Base-by-base conservation (phyloP, 2,797 vertebrate species). In the Galaxias olidus region DNA sequence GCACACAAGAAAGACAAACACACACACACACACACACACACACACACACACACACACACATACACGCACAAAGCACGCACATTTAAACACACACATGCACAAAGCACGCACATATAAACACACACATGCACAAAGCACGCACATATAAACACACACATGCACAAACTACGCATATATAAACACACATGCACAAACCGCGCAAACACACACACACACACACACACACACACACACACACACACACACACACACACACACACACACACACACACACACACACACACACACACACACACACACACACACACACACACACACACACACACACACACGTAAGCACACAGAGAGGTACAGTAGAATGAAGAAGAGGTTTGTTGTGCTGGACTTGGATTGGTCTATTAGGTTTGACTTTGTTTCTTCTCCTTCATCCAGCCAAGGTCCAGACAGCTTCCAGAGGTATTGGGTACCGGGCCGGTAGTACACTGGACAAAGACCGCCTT, bases 401-500 rank as follows among this genome's bases (percentile, higher is more conserved):
- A 76, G 77, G 56, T 14, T 73, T 66, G 59, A 69, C 69, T 75
- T 77, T 75, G 71, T 78, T 78, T 78, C 76, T 74, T 69, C 54
- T 30, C 66, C 58, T 66, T 69, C 69, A 69, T 74, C 66, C 64
- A 65, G 75, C 74, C 77, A 74, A 74, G 71, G 71, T 64, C 66
- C 66, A 71, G 68, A 59, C 69, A 69, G 64, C 71, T 65, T 68
- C 71, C 71, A 71, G 40, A 71, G 70, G 71, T 52, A 75, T 59
- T 68, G 60, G 66, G 73, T 62, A 62, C 62, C 42, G 71, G 73
- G 64, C 54, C 70, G 69, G 80, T 50, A 69, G 73, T 13, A 48
- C 61, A 30, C 47, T 40, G 68, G 53, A 89, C 85, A 89, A 88
- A 83, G 78, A 63, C 63, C 68, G 74, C 69, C 82, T 89, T 89